Base-by-base conservation (phyloP, 1,140 invertebrate genomes). In the Heliconius melpomene region DNA sequence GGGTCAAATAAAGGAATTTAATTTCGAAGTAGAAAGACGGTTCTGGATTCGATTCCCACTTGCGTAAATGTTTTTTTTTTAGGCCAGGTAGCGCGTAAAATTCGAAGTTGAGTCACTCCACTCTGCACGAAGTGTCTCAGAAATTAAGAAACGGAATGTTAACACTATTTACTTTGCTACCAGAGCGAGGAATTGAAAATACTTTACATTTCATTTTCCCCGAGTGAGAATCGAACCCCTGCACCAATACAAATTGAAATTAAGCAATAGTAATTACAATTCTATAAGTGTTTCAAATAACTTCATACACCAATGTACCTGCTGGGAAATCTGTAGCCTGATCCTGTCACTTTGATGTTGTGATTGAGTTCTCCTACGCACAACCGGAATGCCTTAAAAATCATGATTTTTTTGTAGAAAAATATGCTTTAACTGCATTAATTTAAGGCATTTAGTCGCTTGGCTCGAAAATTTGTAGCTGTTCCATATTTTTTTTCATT, bases 271-370 rank as follows among this genome's bases (percentile, higher is more conserved):
- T 57, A 57, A 57, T 57, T 57, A 57, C 54, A 11, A 57, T 57
- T 57, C 54, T 3, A 57, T 20, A 8, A 57, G 54, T 20, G 54
- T 57, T 57, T 18, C 54, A 57, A 57, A 57, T 57, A 9, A 57
- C 54, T 38, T 38, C 57, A 26, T 57, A 75, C 20, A 54, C 46
- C 6, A n/a, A 46, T 20, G 9, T 57, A 60, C 52, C 74, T 75
- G 52, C 7, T 75, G 74, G 74, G 74, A 75, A 75, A 75, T 75
- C 54, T 50, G 73, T 23, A 52, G 13, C 11, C 46, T 66, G 74
- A 75, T 75, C 74, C 26, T 32, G 32, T 75, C 74, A 57, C 74
- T 75, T 75, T 75, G 74, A 75, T 75, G 52, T 75, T 13, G 32
- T 40, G 74, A 75, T 75, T 75, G 74, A 75, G 74, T 60, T n/a